phyloP scores from a whole-genome alignment of 2,113 vertebrate genomes.

The Chloropsis cyanopogon region DNA sequence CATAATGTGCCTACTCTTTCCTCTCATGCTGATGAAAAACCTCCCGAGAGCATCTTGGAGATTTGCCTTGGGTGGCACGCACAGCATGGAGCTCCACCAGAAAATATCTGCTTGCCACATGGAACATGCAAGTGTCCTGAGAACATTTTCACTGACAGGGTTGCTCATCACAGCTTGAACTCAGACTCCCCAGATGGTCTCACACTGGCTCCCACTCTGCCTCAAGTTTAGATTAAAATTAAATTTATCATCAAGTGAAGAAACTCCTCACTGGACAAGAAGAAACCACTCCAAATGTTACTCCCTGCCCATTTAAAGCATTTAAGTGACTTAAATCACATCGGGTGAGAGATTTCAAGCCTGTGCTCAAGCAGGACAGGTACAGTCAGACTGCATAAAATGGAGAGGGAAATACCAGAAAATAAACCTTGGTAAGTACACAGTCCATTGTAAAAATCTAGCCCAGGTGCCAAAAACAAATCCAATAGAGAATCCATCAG shows the following conservation, averaged over 20 bases:
- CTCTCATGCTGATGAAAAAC: not conserved
- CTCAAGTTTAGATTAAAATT: not conserved
- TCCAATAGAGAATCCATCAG: not conserved
- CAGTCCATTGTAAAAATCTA: not conserved
- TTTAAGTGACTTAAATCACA: not conserved
- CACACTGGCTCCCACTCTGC: not conserved
- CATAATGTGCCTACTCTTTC: not conserved
- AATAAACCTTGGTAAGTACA: not conserved
- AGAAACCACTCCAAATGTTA: not conserved
- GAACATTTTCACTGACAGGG: not conserved
- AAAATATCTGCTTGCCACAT: not conserved
- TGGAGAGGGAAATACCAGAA: not conserved
- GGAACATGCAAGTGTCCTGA: not conserved
- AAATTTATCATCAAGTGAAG: not conserved
- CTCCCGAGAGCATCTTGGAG: not conserved
- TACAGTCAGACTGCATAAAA: not conserved
- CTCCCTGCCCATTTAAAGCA: not conserved
- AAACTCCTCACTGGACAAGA: not conserved
- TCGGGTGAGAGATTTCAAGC: not conserved
- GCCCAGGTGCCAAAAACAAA: slow-evolving; percentile 14
- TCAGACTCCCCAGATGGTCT: not conserved
- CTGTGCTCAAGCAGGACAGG: not conserved
- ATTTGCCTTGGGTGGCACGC: not conserved
- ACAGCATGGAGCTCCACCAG: not conserved
- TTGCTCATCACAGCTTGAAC: not conserved